Conservation (phyloP, 2,888 invertebrate species). For the Ethmia dodecea region DNA sequence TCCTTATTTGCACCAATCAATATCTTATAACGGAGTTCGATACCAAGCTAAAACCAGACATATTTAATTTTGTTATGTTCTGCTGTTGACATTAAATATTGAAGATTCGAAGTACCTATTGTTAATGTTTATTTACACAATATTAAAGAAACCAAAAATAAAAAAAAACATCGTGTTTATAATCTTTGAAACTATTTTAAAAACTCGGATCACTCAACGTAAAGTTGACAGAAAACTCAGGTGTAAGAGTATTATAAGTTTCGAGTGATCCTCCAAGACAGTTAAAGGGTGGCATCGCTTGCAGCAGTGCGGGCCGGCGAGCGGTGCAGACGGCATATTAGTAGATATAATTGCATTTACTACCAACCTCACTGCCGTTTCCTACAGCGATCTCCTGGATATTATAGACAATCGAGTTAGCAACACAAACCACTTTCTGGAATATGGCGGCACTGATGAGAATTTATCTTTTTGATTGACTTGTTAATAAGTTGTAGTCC, state of each 20-base stretch:
- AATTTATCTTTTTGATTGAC: slow-evolving; percentile 60
- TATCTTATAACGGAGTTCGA: slow-evolving; percentile 66
- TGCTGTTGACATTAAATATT: no score
- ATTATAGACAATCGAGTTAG: slow-evolving; percentile 72
- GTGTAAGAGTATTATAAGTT: slow-evolving; percentile 52
- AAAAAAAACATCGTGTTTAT: no score
- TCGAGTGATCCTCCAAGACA: slow-evolving; percentile 52
- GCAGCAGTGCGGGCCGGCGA: slow-evolving; percentile 36
- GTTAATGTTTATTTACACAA: no score
- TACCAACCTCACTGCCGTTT: slow-evolving; percentile 69
- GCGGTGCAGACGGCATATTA: slow-evolving; percentile 71
- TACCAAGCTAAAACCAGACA: slow-evolving; percentile 40
- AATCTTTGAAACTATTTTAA: no score
- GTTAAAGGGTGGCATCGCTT: slow-evolving; percentile 57
- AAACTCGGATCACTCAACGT: slow-evolving; percentile 5
- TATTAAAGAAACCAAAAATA: no score
- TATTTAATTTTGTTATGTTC: no score
- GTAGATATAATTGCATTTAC: slow-evolving; percentile 72
- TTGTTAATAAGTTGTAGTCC: slow-evolving; percentile 25
- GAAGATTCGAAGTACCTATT: no score
- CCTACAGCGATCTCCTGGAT: slow-evolving; percentile 58
- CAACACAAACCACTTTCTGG: slow-evolving; percentile 65
- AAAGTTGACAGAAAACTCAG: slow-evolving; percentile 40
- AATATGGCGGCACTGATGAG: slow-evolving; percentile 66
- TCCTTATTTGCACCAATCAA: slow-evolving; percentile 77